Evolutionary conservation across 2,888 invertebrate genomes (phyloP).

Genomic region (Thymelicus lineola): DNA sequence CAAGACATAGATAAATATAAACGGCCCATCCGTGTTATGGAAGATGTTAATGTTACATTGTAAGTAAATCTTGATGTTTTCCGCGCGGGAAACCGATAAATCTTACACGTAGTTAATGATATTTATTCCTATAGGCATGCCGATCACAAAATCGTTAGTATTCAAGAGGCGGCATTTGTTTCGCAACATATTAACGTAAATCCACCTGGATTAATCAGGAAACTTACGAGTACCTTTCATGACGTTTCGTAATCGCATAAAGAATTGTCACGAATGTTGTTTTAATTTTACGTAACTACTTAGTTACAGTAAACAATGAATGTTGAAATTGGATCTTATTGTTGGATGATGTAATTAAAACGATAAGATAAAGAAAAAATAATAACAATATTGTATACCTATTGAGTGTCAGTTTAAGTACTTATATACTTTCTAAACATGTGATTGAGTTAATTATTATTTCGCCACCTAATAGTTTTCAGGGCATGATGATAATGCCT

Average conservation of each 20-base stretch:
- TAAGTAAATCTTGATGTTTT: neutral
- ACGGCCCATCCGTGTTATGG: neutral
- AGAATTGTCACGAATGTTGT: constrained; percentile 3
- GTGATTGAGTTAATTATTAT: no score
- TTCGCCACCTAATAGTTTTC: no score
- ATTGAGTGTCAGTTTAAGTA: no score
- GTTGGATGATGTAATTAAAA: no score
- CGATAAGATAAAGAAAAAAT: no score
- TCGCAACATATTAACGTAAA: constrained; percentile 20
- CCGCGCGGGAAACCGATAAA: neutral
- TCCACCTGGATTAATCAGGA: constrained; percentile 21
- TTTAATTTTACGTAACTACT: neutral
- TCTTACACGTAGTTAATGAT: neutral
- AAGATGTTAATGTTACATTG: neutral
- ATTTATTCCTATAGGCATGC: constrained; percentile 16
- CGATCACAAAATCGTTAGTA: constrained; percentile 22
- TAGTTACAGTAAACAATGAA: neutral
- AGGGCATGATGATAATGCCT: no score
- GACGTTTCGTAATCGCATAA: constrained; percentile 27
- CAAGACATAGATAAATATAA: neutral
- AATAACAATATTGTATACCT: no score
- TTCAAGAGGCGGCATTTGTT: constrained; percentile 17
- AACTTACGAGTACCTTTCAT: constrained; percentile 18
- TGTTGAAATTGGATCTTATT: neutral
- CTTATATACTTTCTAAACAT: no score